phyloP scores from a whole-genome alignment of 1,140 invertebrate genomes.

The Helicoverpa zea region DNA sequence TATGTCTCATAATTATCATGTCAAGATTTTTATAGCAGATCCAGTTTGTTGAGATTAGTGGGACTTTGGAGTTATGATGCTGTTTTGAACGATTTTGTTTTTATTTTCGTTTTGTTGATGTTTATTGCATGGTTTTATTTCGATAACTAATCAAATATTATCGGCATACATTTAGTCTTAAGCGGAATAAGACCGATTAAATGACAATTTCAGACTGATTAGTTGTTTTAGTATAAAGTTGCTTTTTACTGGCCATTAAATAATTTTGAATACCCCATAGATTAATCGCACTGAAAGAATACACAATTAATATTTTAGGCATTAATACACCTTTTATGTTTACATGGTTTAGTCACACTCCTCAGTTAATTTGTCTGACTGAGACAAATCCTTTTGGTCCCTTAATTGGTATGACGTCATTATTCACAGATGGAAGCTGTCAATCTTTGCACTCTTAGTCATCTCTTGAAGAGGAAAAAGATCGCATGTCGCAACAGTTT shows the following conservation, averaged over 20 bases:
- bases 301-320: too few species aligned
- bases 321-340: neutral
- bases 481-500: neutral
- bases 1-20: slow-evolving; percentile 53
- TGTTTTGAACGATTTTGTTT: neutral
- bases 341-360: neutral
- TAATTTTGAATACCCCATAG: too few species aligned
- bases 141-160: too few species aligned
- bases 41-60: neutral
- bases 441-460: slow-evolving; percentile 1
- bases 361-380: neutral
- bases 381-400: neutral
- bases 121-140: too few species aligned
- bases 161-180: too few species aligned
- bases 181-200: too few species aligned
- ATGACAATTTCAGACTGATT: too few species aligned
- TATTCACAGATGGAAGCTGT: neutral
- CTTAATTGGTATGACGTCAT: slow-evolving; percentile 5
- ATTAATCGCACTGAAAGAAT: too few species aligned
- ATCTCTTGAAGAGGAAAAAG: slow-evolving; percentile 14
- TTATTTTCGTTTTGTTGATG: neutral
- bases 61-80: neutral
- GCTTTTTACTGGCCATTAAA: too few species aligned
- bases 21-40: slow-evolving; percentile 37
- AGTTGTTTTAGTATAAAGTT: too few species aligned